phyloP scores from a whole-genome alignment of 2,113 vertebrate species.

The Heterochromis multidens region DNA sequence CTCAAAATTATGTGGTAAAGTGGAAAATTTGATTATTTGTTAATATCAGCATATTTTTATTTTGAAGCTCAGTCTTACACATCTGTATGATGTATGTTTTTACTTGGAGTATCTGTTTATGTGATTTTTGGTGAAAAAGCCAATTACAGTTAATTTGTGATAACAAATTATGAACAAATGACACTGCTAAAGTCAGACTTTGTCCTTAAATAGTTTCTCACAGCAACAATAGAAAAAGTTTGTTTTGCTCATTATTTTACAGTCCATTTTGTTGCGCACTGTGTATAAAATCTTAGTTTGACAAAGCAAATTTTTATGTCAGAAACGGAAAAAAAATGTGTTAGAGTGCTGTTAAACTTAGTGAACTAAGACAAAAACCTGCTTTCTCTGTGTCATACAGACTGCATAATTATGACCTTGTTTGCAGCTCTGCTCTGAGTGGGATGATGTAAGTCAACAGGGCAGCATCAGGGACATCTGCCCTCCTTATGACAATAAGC shows the following conservation, averaged over 20 bases:
- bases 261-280: background rate
- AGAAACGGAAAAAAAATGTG: background rate
- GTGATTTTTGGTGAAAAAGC: background rate
- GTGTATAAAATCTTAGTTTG: background rate
- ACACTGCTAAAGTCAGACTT: background rate
- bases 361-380: background rate
- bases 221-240: background rate
- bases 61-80: background rate
- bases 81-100: background rate
- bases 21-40: background rate
- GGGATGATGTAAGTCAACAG: constrained; percentile 24
- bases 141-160: background rate
- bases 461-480: background rate
- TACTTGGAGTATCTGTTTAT: background rate
- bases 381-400: background rate
- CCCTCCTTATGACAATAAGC: constrained; percentile 10
- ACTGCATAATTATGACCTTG: background rate
- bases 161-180: background rate
- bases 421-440: background rate
- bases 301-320: background rate
- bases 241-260: background rate
- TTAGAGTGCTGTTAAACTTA: background rate
- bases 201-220: background rate
- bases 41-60: background rate
- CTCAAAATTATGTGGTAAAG: background rate